Percentiles rank a stretch among this genome's conserved stretches.
These are phyloP conservation scores for Anas platyrhynchos DNA, from an alignment of 2,113 vertebrate genomes.

Conservation along the genomic window DNA sequence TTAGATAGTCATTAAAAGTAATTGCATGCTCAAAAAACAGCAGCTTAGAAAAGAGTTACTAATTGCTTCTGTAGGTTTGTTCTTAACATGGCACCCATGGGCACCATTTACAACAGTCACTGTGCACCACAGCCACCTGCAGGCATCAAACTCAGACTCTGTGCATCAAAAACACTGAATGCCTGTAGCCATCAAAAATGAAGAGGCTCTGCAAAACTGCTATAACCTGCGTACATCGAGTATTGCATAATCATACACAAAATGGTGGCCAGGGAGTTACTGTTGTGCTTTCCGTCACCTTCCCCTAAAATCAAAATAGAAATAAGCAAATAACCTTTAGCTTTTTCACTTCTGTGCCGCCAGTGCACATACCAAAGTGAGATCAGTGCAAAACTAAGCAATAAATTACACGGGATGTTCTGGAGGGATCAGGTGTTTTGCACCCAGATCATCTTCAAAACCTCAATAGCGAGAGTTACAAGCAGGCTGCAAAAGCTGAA, in stretches of 20 bases:
- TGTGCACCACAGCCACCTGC: background rate
- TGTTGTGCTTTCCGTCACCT: background rate
- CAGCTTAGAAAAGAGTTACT: background rate
- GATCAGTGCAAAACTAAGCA: background rate
- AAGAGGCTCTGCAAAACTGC: background rate
- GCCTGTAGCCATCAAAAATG: background rate
- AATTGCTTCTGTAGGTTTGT: background rate
- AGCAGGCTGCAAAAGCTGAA: slow-evolving; percentile 40
- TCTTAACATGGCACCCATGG: background rate
- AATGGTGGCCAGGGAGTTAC: background rate
- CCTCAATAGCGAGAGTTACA: background rate
- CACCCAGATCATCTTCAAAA: background rate
- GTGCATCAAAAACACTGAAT: background rate
- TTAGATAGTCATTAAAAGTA: background rate
- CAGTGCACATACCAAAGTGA: background rate
- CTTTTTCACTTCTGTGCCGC: background rate
- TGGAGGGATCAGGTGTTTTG: background rate
- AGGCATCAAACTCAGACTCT: background rate
- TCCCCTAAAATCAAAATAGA: background rate
- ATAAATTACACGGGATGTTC: background rate
- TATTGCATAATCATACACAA: background rate
- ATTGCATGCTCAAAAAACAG: background rate
- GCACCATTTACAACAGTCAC: background rate
- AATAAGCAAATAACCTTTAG: background rate
- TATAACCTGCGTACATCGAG: background rate